phyloP scores from a whole-genome alignment of 2,113 vertebrate genomes.

The Pelecanoides urinatrix region DNA sequence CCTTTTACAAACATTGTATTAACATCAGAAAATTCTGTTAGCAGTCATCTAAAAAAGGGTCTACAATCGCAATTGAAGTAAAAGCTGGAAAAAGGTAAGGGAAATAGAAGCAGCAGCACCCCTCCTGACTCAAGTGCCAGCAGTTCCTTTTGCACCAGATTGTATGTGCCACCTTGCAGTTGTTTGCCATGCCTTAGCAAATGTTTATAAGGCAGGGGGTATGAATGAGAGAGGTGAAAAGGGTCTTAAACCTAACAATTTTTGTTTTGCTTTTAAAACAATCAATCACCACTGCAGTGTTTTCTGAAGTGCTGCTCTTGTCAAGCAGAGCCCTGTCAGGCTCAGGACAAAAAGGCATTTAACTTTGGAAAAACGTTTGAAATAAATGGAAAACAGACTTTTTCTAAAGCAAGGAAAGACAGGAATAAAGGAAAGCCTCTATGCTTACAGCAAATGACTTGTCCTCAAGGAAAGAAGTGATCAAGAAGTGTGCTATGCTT shows the following conservation, averaged over 20 bases:
- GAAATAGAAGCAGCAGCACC: not conserved
- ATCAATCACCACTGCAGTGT: not conserved
- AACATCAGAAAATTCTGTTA: not conserved
- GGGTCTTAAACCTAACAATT: not conserved
- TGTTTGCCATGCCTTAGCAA: not conserved
- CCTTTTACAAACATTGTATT: not conserved
- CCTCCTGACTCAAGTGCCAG: not conserved
- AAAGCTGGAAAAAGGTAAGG: not conserved
- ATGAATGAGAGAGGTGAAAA: not conserved
- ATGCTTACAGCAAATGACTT: not conserved
- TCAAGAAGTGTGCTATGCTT: not conserved
- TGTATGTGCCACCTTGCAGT: fast-evolving
- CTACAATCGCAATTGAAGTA: not conserved
- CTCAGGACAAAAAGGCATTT: not conserved
- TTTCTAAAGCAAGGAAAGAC: not conserved
- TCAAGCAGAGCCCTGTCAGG: not conserved
- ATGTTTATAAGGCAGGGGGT: not conserved
- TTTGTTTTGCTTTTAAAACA: not conserved
- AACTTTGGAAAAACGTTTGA: not conserved
- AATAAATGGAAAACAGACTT: not conserved
- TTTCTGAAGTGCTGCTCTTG: not conserved
- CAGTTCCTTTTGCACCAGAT: not conserved
- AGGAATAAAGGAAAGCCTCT: not conserved
- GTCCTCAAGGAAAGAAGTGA: not conserved
- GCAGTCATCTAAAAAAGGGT: not conserved